A percentile compares a stretch with the other conserved stretches of the same genome.
Conservation (phyloP, 1,140 invertebrate species). For the Lepidurus arcticus region DNA sequence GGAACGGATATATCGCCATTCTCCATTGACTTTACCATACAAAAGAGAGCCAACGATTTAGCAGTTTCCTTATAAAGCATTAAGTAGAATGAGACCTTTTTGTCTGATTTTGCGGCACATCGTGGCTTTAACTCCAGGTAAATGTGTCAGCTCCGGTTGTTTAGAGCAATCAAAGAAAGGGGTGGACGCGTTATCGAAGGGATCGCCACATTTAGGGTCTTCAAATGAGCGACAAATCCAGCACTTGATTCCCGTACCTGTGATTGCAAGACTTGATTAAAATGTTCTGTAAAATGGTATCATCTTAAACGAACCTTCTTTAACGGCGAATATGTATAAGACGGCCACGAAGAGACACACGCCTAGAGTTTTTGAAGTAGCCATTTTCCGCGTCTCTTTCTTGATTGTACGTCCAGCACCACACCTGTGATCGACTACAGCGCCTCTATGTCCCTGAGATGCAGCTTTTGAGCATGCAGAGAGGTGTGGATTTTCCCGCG, state of each 20-base stretch:
- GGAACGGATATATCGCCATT: conserved; percentile 82
- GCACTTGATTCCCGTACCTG: conserved; percentile 73
- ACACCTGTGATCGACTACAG: not conserved
- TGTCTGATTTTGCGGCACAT: conserved; percentile 91
- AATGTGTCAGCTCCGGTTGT: conserved; percentile 57
- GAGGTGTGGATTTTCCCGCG: not conserved
- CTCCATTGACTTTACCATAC: conserved; percentile 65
- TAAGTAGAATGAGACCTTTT: conserved; percentile 59
- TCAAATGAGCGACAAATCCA: conserved; percentile 83
- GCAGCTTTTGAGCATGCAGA: not conserved
- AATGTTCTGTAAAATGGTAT: not conserved
- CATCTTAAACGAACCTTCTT: conserved; percentile 25
- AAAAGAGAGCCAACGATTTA: conserved; percentile 29
- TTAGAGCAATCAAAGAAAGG: conserved; percentile 78
- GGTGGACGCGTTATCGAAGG: conserved; percentile 83
- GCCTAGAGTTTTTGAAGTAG: conserved; percentile 26
- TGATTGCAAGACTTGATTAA: not conserved
- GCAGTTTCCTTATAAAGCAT: conserved; percentile 25
- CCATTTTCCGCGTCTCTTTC: conserved; percentile 30
- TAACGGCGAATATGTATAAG: conserved; percentile 30
- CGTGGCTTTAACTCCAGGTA: conserved; percentile 62
- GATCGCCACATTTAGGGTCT: conserved; percentile 85
- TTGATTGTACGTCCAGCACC: not conserved
- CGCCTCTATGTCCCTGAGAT: not conserved
- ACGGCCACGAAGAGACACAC: conserved; percentile 29